Conservation (phyloP, 2,113 vertebrate genomes). For the Pluvianellus socialis region DNA sequence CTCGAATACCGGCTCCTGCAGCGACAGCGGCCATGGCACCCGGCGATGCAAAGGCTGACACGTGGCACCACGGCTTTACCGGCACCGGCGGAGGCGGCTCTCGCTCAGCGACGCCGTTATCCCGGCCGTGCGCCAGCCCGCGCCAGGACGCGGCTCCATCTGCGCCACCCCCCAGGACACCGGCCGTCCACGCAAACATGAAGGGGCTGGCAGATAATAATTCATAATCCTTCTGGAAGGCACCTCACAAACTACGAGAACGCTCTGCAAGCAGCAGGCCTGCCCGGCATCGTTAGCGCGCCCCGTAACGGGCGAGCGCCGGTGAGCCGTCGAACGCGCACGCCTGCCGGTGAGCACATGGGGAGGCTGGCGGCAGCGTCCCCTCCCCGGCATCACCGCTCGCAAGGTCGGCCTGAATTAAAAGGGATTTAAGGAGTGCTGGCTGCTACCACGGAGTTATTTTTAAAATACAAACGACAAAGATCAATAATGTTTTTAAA, state of each 20-base stretch:
- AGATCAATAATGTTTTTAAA: slow-evolving; percentile 56
- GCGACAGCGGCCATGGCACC: rapidly evolving
- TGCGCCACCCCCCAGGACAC: neutral
- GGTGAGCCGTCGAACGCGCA: rapidly evolving
- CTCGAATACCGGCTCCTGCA: neutral
- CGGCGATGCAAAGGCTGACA: rapidly evolving
- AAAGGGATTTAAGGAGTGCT: neutral
- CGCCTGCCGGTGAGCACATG: neutral
- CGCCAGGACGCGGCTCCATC: rapidly evolving
- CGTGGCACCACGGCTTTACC: neutral
- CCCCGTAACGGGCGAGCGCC: neutral
- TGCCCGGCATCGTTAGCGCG: too few species aligned
- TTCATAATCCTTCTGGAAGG: neutral
- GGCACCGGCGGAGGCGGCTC: neutral
- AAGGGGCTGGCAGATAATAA: neutral
- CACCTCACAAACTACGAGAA: neutral
- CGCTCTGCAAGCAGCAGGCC: neutral
- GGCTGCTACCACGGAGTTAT: slow-evolving; percentile 5
- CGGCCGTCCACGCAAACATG: neutral
- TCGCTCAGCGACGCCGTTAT: rapidly evolving
- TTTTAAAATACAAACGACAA: slow-evolving; percentile 31
- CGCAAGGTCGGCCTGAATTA: neutral
- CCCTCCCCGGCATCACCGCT: neutral
- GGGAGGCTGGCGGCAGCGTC: neutral
- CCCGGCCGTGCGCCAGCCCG: rapidly evolving